Conservation (phyloP, 2,113 vertebrate genomes). For the Catharus minimus region DNA sequence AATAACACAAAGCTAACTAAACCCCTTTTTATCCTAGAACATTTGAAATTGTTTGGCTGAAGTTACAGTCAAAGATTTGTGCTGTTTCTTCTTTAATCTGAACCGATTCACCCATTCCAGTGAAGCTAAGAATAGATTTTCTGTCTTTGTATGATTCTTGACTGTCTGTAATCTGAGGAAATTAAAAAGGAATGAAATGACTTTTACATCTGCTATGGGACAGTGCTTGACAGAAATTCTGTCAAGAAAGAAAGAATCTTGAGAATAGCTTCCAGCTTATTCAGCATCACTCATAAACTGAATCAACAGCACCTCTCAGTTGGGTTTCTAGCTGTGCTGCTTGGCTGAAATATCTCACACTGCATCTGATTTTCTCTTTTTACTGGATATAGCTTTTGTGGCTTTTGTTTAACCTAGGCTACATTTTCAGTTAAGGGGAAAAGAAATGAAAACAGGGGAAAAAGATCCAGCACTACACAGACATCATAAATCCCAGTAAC, state of each 20-base stretch:
- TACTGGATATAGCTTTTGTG: not conserved
- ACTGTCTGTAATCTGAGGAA: slow-evolving; percentile 17
- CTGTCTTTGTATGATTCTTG: not conserved
- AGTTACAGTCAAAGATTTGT: not conserved
- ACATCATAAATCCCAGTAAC: not conserved
- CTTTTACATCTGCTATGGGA: slow-evolving; percentile 13
- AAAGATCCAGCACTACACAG: not conserved
- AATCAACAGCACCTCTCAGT: not conserved
- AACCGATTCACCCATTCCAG: slow-evolving; percentile 14
- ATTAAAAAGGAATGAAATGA: slow-evolving; percentile 14
- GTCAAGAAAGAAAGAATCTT: not conserved
- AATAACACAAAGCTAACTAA: slow-evolving; percentile 3
- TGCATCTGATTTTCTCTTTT: not conserved
- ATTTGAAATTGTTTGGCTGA: not conserved
- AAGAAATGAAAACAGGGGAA: not conserved
- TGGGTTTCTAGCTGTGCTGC: not conserved
- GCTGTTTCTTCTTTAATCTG: not conserved
- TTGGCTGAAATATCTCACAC: not conserved
- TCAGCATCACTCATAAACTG: not conserved
- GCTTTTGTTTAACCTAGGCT: not conserved
- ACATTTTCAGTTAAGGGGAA: not conserved
- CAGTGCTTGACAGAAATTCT: slow-evolving; percentile 24
- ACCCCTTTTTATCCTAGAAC: not conserved
- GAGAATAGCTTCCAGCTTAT: not conserved
- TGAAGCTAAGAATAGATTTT: slow-evolving; percentile 30